Evolutionary conservation across 2,113 vertebrate genomes (phyloP), one percentile per base, ranked within the genome.

Genomic region (Bubo scandiacus): DNA sequence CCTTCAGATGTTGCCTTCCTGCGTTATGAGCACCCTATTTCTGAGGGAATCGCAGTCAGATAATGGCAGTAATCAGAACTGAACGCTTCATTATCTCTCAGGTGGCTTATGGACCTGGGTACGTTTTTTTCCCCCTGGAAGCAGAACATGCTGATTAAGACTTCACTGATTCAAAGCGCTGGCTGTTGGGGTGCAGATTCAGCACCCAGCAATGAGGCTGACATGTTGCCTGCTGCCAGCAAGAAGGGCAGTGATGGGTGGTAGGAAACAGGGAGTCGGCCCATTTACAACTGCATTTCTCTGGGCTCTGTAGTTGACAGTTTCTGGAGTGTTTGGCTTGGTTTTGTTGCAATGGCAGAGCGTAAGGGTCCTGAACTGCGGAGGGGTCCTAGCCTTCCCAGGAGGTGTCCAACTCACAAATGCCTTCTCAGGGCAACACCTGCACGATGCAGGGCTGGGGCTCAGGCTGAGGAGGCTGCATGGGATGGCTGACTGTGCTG

Each of bases 381-480:
- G 12, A 20, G 38, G 0, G 3, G 26, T 43, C 25, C 57, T 62
- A 40, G 40, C 47, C 57, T 83, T 19, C 34, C 7, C 3, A 6
- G 86, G 49, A 47, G 32, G 3, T 12, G 32, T 29, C 71, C 55
- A n/a, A 27, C 12, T 61, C 45, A 59, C 43, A 61, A 55, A 88
- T 74, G n/a, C 58, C 16, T 30, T 77, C 70, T 75, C 15, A 38
- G 58, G 38, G 66, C 36, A 43, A 13, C 0, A 2, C 17, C n/a
- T 27, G 12, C 0, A 1, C 1, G 5, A 20, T 1, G 5, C 22
- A 18, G 51, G 22, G 42, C 49, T 57, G n/a, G 29, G 66, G 15
- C 54, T 58, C 2, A 3, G 20, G 15, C 1, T 5, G 16, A 27
- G 10, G 42, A 55, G 25, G 25, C 47, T 59, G 34, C 22, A 2